A percentile compares a stretch with the other conserved stretches of the same genome.
These are phyloP conservation scores for Pan paniscus DNA, from an alignment of 2,113 vertebrate species.

Conservation along the genomic window DNA sequence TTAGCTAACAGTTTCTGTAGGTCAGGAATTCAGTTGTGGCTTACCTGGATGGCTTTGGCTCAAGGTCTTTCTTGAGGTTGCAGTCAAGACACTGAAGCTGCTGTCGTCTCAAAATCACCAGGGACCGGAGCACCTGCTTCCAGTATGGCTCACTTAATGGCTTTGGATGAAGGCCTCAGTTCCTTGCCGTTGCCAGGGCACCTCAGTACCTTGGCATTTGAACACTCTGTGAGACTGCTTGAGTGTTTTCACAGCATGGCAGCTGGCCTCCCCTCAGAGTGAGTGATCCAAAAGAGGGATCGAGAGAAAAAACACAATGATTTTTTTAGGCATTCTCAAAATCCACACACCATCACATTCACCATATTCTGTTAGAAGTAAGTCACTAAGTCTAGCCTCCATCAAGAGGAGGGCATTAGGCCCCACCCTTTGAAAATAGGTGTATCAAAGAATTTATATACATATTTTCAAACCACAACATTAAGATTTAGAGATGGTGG, in stretches of 20 bases:
- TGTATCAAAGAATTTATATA: not conserved
- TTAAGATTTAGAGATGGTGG: not conserved
- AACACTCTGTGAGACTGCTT: fast-evolving
- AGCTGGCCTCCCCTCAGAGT: not conserved
- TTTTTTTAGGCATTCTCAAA: not conserved
- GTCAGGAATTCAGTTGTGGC: not conserved
- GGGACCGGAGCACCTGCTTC: not conserved
- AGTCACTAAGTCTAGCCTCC: not conserved
- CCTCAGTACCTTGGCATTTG: not conserved
- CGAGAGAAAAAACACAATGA: not conserved
- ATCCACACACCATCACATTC: not conserved
- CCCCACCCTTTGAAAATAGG: not conserved
- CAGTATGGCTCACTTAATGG: not conserved
- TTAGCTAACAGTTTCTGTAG: not conserved
- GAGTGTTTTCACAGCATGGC: not conserved
- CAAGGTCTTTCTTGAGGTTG: not conserved
- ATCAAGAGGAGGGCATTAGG: not conserved
- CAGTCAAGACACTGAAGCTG: not conserved
- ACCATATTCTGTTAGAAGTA: not conserved
- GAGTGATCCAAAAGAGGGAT: not conserved
- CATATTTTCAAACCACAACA: not conserved
- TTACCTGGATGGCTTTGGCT: not conserved
- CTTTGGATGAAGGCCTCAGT: not conserved
- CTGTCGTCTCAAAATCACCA: not conserved
- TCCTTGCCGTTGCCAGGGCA: not conserved